Evolutionary conservation across 1,140 invertebrate species (phyloP), one percentile per base, ranked within the genome.

Genomic region (Pseudomyrmex cubaensis): DNA sequence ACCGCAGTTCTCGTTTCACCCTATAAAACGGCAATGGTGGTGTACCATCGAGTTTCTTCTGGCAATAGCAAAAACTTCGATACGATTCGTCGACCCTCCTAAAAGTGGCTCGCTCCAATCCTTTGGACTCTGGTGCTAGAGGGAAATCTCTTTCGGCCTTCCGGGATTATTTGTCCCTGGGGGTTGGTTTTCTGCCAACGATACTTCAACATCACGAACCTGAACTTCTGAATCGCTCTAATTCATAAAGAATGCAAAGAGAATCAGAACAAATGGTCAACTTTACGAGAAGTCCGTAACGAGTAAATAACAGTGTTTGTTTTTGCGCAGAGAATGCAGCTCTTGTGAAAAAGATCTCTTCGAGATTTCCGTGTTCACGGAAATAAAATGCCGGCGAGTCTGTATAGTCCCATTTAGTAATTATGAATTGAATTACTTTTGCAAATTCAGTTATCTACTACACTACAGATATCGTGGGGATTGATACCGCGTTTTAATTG

Each of bases 31-130:
- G 56, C 85, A 73, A 87, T 77, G 56, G 62, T 62, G 35, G 52
- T 50, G 44, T 15, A 83, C 69, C n/a, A 54, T 80, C 46, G 75
- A 84, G 73, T 84, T 84, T 48, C 90, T 80, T 46, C 48, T 15
- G 46, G 75, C 78, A 83, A 90, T 88, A 72, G 82, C 84, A 87
- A 86, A 90, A 90, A 84, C 88, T 89, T 90, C 78, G 89, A 89
- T 90, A 89, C 90, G 90, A 80, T 84, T 77, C 57, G 56, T 78
- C 74, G 69, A 84, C 70, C 54, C 35, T 72, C 70, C 73, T 59
- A 59, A 74, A 87, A 72, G 63, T 82, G 70, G 52, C 48, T 74
- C 85, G 83, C 75, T 87, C 70, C 63, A 82, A 84, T 87, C 86
- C 64, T 87, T 80, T 48, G 62, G 25, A 70, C 46, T 35, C 17